These are phyloP conservation scores for Nothobranchius kuhntae DNA, from an alignment of 2,113 vertebrate genomes.

Conservation along the genomic window DNA sequence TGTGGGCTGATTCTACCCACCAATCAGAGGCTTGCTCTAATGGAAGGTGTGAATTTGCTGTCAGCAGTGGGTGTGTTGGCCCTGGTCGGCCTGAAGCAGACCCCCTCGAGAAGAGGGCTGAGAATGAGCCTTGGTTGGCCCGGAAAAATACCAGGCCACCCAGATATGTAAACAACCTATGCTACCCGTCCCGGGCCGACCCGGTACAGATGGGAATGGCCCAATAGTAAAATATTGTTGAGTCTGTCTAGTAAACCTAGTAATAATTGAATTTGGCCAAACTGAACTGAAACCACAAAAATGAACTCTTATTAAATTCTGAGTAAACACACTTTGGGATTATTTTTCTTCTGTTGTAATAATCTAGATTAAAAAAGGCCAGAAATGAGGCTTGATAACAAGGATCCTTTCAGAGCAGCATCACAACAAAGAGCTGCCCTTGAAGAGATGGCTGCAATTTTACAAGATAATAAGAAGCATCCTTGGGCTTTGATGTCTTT, in stretches of 20 bases:
- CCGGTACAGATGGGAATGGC: too few species aligned
- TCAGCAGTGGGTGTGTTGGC: too few species aligned
- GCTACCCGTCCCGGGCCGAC: too few species aligned
- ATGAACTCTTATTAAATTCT: not conserved
- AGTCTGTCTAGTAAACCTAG: not conserved
- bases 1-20: too few species aligned
- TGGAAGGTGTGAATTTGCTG: too few species aligned
- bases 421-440: constrained; percentile 55
- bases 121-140: too few species aligned
- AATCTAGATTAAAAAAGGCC: not conserved
- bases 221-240: not conserved
- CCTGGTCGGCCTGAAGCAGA: too few species aligned
- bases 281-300: constrained; percentile 21
- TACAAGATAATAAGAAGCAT: constrained; percentile 68
- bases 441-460: constrained; percentile 59
- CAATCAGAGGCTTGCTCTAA: too few species aligned
- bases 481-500: constrained; percentile 66
- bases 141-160: too few species aligned
- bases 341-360: too few species aligned
- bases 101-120: too few species aligned
- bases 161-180: too few species aligned
- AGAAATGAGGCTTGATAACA: not conserved
- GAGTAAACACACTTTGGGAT: constrained; percentile 4
- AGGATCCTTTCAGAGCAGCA: constrained; percentile 9
- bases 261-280: constrained; percentile 7